A percentile compares a stretch with the other conserved stretches of the same genome.
Evolutionary conservation across 2,113 vertebrate species (phyloP).

Genomic region (Microtus pennsylvanicus): DNA sequence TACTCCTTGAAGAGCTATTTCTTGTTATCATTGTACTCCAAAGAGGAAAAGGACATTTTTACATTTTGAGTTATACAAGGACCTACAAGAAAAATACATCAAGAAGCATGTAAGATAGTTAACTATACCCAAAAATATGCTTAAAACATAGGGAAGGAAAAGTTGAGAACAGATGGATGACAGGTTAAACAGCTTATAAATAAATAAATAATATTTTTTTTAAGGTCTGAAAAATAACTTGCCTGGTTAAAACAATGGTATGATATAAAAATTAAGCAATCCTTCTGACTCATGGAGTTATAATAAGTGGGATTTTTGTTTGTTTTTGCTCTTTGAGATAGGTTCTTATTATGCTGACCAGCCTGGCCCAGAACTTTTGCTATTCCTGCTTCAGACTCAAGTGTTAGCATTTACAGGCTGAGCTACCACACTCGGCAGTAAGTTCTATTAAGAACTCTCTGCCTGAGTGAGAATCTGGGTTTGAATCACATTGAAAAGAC

Average conservation of each 20-base stretch:
- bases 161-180: background rate
- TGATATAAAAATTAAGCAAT: conserved; percentile 14
- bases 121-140: background rate
- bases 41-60: background rate
- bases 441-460: background rate
- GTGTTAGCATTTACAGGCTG: background rate
- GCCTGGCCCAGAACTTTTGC: background rate
- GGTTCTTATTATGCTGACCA: background rate
- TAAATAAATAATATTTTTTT: background rate
- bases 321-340: background rate
- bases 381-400: background rate
- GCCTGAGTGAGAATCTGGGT: background rate
- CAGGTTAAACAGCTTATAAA: background rate
- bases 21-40: conserved; percentile 23
- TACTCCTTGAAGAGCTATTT: background rate
- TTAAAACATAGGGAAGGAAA: background rate
- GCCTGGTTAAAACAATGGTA: background rate
- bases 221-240: background rate
- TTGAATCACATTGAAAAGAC: background rate
- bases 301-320: background rate
- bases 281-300: conserved; percentile 10
- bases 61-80: conserved; percentile 9
- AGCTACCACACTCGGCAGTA: background rate
- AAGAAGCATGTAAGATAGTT: background rate
- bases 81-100: background rate